Evolutionary conservation across 64 coral and sea anemone species (phyloP).

Genomic region (Montipora foliosa): DNA sequence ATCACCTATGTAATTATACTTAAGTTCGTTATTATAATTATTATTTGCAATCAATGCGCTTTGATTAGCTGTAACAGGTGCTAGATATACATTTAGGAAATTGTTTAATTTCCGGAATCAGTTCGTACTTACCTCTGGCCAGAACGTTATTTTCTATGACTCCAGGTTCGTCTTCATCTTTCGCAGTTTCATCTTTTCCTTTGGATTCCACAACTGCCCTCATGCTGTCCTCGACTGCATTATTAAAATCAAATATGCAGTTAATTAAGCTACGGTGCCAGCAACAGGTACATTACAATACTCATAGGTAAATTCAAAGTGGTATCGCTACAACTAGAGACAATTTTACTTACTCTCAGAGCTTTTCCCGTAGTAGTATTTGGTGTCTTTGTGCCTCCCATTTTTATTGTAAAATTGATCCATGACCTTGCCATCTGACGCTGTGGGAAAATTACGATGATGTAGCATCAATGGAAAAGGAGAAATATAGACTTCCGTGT

Average conservation of each 20-base stretch:
- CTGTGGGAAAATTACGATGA: background rate
- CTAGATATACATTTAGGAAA: too few species aligned
- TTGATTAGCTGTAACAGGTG: background rate
- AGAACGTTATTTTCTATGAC: constrained; percentile 39
- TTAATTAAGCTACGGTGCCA: too few species aligned
- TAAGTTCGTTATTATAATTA: too few species aligned
- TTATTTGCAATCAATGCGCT: too few species aligned
- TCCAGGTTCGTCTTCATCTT: constrained; percentile 8
- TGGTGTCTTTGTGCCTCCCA: constrained; percentile 53
- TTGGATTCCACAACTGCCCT: constrained; percentile 56
- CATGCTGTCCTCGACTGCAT: constrained; percentile 56
- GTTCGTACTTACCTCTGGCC: constrained; percentile 30
- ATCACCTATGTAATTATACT: too few species aligned
- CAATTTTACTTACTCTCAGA: constrained; percentile 51
- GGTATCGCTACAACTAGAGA: background rate
- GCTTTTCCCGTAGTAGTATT: constrained; percentile 68
- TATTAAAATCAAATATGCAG: too few species aligned
- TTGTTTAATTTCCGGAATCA: background rate
- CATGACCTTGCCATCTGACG: constrained; percentile 42
- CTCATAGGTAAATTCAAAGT: too few species aligned
- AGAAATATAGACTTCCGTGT: too few species aligned
- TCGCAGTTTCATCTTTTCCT: background rate
- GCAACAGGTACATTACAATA: too few species aligned
- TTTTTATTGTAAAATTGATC: constrained; percentile 54
- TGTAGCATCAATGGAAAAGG: background rate